phyloP scores from a whole-genome alignment of 2,113 vertebrate species.

The Megaceryle maxima region DNA sequence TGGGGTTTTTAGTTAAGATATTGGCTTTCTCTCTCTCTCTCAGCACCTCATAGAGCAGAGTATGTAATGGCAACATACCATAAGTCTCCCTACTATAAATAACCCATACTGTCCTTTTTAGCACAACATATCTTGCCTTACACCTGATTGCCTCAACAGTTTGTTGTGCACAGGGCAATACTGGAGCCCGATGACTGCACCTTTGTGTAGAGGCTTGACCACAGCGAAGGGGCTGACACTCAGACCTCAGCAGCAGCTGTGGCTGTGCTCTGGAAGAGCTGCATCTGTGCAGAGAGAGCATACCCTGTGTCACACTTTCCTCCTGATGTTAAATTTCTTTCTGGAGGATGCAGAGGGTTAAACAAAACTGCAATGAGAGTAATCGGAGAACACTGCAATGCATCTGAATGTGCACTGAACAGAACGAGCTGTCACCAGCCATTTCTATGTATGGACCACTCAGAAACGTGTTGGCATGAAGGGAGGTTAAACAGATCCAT shows the following conservation, averaged over 20 bases:
- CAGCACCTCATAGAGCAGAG: not conserved
- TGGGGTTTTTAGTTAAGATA: not conserved
- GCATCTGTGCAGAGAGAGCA: not conserved
- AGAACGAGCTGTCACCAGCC: not conserved
- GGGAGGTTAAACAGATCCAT: not conserved
- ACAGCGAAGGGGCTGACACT: not conserved
- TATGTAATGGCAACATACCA: not conserved
- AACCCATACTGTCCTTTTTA: not conserved
- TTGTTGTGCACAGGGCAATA: not conserved
- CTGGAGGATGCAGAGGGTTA: not conserved
- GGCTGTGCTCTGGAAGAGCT: not conserved
- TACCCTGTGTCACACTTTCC: accelerated
- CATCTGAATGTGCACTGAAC: not conserved
- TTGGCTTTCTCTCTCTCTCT: not conserved
- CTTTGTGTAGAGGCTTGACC: not conserved
- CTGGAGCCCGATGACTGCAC: not conserved
- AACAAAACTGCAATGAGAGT: not conserved
- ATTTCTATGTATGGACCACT: not conserved
- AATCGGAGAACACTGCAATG: accelerated
- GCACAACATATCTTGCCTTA: not conserved
- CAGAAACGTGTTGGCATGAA: not conserved
- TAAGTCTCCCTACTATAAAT: not conserved
- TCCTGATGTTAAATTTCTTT: not conserved
- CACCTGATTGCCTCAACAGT: not conserved
- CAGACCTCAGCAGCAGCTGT: not conserved